Base-by-base conservation (phyloP, 2,888 invertebrate species). In the Spilosoma lubricipeda region DNA sequence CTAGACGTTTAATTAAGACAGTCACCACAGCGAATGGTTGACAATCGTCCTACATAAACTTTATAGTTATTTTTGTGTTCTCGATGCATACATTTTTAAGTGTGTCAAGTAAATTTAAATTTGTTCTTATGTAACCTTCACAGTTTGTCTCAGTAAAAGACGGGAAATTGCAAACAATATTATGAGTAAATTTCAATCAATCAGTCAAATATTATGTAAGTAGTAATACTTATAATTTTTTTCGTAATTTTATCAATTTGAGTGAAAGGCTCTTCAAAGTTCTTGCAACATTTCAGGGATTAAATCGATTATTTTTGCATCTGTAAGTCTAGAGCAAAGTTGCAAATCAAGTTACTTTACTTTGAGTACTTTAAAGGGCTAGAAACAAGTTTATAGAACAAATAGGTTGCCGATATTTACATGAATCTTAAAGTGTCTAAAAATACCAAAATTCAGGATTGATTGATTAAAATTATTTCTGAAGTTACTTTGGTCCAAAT, bases 1-100 rank as follows among this genome's bases (percentile, higher is more conserved):
- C 63, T 56, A 67, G 68, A 68, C 67, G 65, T 56, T 73, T 30
- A 74, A 80, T 45, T 67, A 73, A 71, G 68, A 71, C 80, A 75
- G 78, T 77, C 66, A 76, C 82, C 76, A 73, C 77, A 72, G 68
- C 65, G 73, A 65, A 65, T 70, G 76, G 56, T 70, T 66, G 52
- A 70, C 65, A 66, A 73, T 73, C 70, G 73, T 70, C 23, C 42
- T n/a, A 65, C 56, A 69, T 68, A 33, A 45, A 68, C 33, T 56
- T 30, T 36, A 27, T 63, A 64, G 42, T 36, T 36, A 66, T 71
- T 56, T 66, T 48, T 48, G 48, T 68, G 63, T 63, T 39, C 63
- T 70, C 45, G 15, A 72, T 67, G 59, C 27, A 48, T 56, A 52
- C n/a, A 67, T 72, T 27, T 67, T 27, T 27, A 39, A 11, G 23